Percentiles rank a stretch among this genome's conserved stretches.
These are phyloP conservation scores for Eremobia ochroleuca DNA, from an alignment of 2,888 invertebrate genomes.

Conservation along the genomic window DNA sequence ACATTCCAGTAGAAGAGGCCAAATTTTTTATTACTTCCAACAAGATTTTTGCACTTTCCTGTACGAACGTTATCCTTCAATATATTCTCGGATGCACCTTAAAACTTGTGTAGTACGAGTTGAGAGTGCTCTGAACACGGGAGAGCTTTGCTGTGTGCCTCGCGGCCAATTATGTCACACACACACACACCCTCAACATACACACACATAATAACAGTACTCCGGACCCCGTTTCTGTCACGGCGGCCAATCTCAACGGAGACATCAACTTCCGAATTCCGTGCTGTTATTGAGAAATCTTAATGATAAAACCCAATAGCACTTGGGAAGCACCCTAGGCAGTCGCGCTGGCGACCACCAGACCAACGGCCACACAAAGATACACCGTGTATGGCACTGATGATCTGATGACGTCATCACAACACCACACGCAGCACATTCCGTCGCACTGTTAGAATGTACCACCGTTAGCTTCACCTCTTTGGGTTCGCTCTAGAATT, in stretches of 20 bases:
- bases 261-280: not conserved
- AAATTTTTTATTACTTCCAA: not conserved
- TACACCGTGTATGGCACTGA: not conserved
- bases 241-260: not conserved
- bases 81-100: not conserved
- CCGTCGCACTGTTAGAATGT: not conserved
- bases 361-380: not conserved
- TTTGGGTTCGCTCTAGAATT: slow-evolving; percentile 30
- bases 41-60: not conserved
- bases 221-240: not conserved
- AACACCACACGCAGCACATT: not conserved
- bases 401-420: not conserved
- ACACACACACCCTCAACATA: not conserved
- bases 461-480: slow-evolving; percentile 19
- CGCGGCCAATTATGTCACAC: not conserved
- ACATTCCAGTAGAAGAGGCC: not conserved
- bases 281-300: not conserved
- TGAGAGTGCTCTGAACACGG: slow-evolving; percentile 4
- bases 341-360: not conserved
- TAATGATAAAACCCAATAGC: not conserved
- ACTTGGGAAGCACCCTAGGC: not conserved
- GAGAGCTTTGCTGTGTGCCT: not conserved
- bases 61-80: not conserved
- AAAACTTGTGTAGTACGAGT: not conserved
- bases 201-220: not conserved